Conservation (phyloP, 2,797 vertebrate genomes). For the Sebastolobus altivelis region DNA sequence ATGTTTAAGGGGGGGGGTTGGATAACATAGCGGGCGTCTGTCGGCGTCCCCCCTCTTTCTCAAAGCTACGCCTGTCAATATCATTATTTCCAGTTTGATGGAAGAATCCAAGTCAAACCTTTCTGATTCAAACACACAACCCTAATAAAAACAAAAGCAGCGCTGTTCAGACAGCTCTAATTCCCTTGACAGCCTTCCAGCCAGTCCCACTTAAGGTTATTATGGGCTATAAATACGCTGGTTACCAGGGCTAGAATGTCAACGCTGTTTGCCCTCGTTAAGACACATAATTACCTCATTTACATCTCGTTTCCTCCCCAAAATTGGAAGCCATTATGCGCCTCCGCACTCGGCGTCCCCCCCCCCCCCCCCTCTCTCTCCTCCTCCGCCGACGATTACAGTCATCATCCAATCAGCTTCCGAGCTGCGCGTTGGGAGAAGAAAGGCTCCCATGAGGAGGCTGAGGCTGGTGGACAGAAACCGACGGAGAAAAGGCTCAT, state of each 20-base stretch:
- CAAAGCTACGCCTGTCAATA: conserved; percentile 37
- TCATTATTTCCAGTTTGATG: conserved; percentile 34
- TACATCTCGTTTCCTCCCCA: conserved; percentile 87
- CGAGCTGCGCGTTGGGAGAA: conserved; percentile 39
- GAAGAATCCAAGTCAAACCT: conserved; percentile 66
- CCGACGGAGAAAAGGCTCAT: conserved; percentile 29
- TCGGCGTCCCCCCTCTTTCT: neutral
- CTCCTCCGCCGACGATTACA: conserved; percentile 63
- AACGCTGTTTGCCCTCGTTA: conserved; percentile 82
- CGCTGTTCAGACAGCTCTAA: conserved; percentile 77
- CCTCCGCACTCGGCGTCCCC: conserved; percentile 55
- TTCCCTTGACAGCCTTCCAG: conserved; percentile 79
- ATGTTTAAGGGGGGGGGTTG: neutral
- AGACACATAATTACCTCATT: conserved; percentile 88
- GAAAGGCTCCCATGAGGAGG: conserved; percentile 61
- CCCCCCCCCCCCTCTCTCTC: conserved; percentile 27
- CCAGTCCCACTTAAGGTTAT: conserved; percentile 84
- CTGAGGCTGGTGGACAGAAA: conserved; percentile 31
- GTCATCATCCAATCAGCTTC: conserved; percentile 78
- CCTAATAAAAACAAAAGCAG: conserved; percentile 71
- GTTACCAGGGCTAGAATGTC: conserved; percentile 80
- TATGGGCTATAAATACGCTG: conserved; percentile 84
- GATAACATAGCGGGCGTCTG: conserved; percentile 3
- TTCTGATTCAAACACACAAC: conserved; percentile 47
- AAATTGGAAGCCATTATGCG: conserved; percentile 85